Conservation (phyloP, 1,140 invertebrate species). For the Panulirus ornatus region DNA sequence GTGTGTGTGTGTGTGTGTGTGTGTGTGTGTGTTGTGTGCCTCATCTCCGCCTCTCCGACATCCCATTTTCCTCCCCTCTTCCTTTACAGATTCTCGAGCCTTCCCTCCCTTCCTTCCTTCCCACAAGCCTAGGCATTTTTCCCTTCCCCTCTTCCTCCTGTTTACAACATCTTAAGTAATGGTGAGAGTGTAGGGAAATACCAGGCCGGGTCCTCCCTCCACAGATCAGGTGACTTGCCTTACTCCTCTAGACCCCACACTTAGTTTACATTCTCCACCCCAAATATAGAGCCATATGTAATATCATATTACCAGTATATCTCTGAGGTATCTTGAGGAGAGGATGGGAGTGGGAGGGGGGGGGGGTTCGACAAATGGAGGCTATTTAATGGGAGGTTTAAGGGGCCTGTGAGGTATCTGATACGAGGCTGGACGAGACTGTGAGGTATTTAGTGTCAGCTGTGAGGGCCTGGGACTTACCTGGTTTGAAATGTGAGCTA, state of each 20-base stretch:
- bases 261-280: not conserved
- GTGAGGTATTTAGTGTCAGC: too few relatives aligned
- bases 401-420: too few relatives aligned
- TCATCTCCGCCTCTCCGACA: not conserved
- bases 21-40: too few relatives aligned
- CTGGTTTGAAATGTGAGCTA: too few relatives aligned
- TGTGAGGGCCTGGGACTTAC: too few relatives aligned
- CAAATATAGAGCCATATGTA: not conserved
- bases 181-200: too few relatives aligned
- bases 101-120: not conserved
- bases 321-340: not conserved
- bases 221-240: not conserved
- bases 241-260: not conserved
- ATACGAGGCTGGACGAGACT: too few relatives aligned
- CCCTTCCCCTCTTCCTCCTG: not conserved
- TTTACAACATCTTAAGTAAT: not conserved
- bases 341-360: not conserved
- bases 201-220: not conserved
- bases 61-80: not conserved
- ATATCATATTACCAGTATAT: constrained; percentile 15
- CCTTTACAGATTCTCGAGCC: not conserved
- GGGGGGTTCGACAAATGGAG: not conserved
- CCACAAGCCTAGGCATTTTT: not conserved
- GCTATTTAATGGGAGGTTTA: too few relatives aligned
- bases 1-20: too few relatives aligned